Base-by-base conservation (phyloP, 1,140 invertebrate species). In the Drosophila suzukii region DNA sequence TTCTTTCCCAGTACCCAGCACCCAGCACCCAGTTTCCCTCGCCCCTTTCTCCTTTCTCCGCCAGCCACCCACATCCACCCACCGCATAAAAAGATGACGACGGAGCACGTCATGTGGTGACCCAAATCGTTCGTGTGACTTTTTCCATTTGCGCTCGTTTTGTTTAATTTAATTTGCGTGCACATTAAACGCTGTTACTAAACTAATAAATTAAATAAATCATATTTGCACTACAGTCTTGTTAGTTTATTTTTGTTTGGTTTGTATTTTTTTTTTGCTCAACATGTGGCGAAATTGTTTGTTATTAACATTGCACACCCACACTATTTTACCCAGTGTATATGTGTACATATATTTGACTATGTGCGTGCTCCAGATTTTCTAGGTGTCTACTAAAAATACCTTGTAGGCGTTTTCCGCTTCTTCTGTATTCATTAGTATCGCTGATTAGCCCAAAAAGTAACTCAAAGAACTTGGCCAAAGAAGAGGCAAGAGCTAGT, bases 301-400 rank as follows among this genome's bases (percentile, higher is more conserved):
- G 38, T 63, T 59, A 60, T 63, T 63, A 62, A 62, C 65, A 47
- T 32, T 38, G 34, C 24, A 27, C 41, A 50, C 44, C 65, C 60
- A 66, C 63, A 68, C 38, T 11, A 27, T 20, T 50, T 17, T 41
- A 39, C 46, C 17, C 17, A 65, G 27, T 27, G 20, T 53, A 27
- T 55, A 32, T 43, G 10, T 10, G 30, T 8, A 44, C 10, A 44
- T 17, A 1, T 44, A 38, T 46, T 46, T 53, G 30, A 41, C 47
- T 75, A 46, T 67, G 53, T 57, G 43, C 67, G 65, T 63, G 82
- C 70, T 78, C 65, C 75, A 77, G 60, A 65, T 74, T 68, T 86
- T 75, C 55, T 63, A 17, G 47, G 53, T 74, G 20, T 74, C 47
- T 83, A 86, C 83, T 88, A 86, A 86, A 86, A 86, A 86, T 86